Conservation (phyloP, 2,113 vertebrate genomes). For the Galbula dea region DNA sequence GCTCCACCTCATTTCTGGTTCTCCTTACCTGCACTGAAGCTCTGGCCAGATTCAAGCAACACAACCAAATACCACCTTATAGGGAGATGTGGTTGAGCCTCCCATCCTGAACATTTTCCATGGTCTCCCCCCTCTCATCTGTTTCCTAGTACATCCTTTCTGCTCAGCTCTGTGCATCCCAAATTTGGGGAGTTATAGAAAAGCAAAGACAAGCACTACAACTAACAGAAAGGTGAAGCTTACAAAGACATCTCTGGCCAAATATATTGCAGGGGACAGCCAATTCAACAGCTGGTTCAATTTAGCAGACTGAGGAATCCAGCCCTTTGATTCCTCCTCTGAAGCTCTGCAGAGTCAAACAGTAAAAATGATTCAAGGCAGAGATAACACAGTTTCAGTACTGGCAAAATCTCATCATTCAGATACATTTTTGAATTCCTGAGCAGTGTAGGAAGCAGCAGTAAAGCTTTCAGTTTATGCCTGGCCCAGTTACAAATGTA, state of each 20-base stretch:
- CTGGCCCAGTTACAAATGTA: conserved; percentile 50
- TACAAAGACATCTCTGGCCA: not conserved
- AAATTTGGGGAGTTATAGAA: not conserved
- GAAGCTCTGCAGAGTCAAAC: conserved; percentile 1
- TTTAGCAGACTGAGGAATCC: not conserved
- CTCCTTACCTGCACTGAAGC: not conserved
- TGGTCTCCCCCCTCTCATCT: not conserved
- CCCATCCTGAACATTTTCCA: not conserved
- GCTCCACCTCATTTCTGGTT: not conserved
- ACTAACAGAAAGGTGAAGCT: not conserved
- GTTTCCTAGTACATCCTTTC: accelerated
- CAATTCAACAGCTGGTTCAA: not conserved
- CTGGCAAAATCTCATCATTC: conserved; percentile 29
- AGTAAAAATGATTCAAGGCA: conserved; percentile 27
- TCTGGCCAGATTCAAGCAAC: not conserved
- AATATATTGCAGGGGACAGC: not conserved
- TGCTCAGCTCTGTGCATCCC: not conserved
- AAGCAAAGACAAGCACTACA: not conserved
- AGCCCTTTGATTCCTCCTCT: not conserved
- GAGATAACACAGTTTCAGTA: not conserved
- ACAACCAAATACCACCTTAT: not conserved
- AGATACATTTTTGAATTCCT: not conserved
- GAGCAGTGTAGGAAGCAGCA: conserved; percentile 20
- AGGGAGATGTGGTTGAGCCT: not conserved
- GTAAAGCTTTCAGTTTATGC: conserved; percentile 8